Evolutionary conservation across 2,797 vertebrate genomes (phyloP), one percentile per base, ranked within the genome.

Genomic region (Nannoperca obscura): DNA sequence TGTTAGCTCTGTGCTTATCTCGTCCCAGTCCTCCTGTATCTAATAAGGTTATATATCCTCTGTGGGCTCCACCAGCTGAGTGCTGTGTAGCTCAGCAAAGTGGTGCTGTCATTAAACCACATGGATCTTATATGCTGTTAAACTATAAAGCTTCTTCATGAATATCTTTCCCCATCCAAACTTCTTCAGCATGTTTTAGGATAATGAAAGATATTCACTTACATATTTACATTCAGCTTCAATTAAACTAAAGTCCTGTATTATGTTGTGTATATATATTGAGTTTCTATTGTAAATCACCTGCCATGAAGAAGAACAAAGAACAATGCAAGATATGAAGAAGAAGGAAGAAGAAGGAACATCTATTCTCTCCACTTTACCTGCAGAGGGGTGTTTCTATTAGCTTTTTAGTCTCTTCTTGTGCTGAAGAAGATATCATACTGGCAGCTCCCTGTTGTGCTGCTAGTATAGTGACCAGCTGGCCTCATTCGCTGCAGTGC

Each of bases 211-310:
- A 82, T 77, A 54, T 40, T 54, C 20, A 7, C 27, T 34, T 34
- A 34, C 32, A 34, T 34, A 34, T 34, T 32, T 10, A 36, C 36
- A 36, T 10, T 19, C n/a, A 44, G 24, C 58, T 69, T 72, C 52
- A 76, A 78, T 78, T 64, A 72, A 70, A 66, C 42, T 38, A 42
- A 74, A 57, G 24, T 30, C 14, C 63, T 6, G 13, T 40, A 53
- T 65, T 65, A 36, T 24, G 42, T n/a, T n/a, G n/a, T n/a, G n/a
- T n/a, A n/a, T n/a, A 22, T 24, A 36, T 50, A 69, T 67, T 19
- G 24, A 22, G 57, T 52, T 66, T 38, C 40, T 20, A 47, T 67
- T 70, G 57, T 80, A 62, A 80, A 86, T 82, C 49, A 76, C 63
- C 76, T 74, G 73, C 52, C 60, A 62, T 12, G 38, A 58, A 47